Percentiles rank a stretch among this genome's conserved stretches.
phyloP scores from a whole-genome alignment of 2,113 vertebrate genomes.

The Naja naja region DNA sequence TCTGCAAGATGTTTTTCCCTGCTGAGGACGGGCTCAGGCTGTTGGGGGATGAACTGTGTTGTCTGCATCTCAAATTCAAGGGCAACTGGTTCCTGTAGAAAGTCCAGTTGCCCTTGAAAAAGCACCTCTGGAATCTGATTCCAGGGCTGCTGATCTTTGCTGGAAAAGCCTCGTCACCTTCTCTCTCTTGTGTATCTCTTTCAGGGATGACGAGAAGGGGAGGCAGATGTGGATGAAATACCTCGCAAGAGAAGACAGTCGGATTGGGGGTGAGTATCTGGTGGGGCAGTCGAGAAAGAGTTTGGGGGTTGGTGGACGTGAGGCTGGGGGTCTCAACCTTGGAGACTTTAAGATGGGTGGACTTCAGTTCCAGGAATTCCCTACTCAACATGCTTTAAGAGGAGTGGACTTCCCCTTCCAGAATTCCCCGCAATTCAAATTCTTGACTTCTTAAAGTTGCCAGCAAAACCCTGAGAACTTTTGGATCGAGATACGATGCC shows the following conservation, averaged over 20 bases:
- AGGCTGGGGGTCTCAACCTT: not conserved
- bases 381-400: not conserved
- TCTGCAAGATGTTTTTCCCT: no score
- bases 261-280: constrained; percentile 84
- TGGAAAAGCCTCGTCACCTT: not conserved
- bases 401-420: not conserved
- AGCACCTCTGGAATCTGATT: no score
- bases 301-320: not conserved
- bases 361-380: not conserved
- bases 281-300: no score
- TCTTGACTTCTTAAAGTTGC: not conserved
- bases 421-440: not conserved
- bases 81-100: no score
- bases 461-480: not conserved
- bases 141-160: no score
- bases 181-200: constrained; percentile 12
- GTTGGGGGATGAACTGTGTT: no score
- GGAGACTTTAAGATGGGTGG: not conserved
- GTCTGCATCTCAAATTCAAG: no score
- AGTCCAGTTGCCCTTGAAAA: no score
- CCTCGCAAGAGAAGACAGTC: constrained; percentile 90
- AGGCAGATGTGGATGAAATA: constrained; percentile 93
- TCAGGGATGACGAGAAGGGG: constrained; percentile 90
- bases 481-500: not conserved
- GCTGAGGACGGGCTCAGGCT: no score